Percentiles rank a stretch among this genome's conserved stretches.
These are phyloP conservation scores for Mallateleia sp. DNA, from an alignment of 2,888 invertebrate species.

Conservation along the genomic window DNA sequence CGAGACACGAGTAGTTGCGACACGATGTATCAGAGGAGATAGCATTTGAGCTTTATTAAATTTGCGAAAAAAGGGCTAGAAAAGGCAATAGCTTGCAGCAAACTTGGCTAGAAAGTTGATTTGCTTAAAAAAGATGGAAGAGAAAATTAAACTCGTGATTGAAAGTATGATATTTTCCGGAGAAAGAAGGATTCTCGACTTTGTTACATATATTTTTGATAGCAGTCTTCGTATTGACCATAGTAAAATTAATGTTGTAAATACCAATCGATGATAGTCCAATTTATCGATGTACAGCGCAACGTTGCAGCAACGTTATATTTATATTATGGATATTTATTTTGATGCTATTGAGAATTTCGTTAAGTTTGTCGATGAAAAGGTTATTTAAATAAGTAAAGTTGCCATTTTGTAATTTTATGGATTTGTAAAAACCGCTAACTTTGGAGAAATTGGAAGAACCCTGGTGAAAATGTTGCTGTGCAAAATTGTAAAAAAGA, in stretches of 20 bases:
- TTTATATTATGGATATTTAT: slow-evolving; percentile 50
- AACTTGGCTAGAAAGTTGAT: slow-evolving; percentile 17
- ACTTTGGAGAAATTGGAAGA: too few relatives aligned
- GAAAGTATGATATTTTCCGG: neutral
- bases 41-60: too few relatives aligned
- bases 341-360: slow-evolving; percentile 27
- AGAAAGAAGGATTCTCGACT: slow-evolving; percentile 45
- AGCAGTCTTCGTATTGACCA: slow-evolving; percentile 54
- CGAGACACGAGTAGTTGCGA: too few relatives aligned
- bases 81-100: neutral
- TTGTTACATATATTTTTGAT: slow-evolving; percentile 66
- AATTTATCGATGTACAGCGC: slow-evolving; percentile 44
- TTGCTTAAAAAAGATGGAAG: slow-evolving; percentile 3
- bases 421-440: too few relatives aligned
- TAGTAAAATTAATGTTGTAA: slow-evolving; percentile 62
- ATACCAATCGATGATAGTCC: slow-evolving; percentile 38
- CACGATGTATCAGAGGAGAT: too few relatives aligned
- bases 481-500: too few relatives aligned
- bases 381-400: slow-evolving; percentile 9
- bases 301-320: slow-evolving; percentile 36
- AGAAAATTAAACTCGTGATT: neutral
- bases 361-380: slow-evolving; percentile 15
- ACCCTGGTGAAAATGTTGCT: too few relatives aligned
- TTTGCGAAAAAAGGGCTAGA: neutral
- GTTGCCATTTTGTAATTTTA: too few relatives aligned